Base-by-base conservation (phyloP, 2,113 vertebrate genomes). In the Lophochroa leadbeateri region DNA sequence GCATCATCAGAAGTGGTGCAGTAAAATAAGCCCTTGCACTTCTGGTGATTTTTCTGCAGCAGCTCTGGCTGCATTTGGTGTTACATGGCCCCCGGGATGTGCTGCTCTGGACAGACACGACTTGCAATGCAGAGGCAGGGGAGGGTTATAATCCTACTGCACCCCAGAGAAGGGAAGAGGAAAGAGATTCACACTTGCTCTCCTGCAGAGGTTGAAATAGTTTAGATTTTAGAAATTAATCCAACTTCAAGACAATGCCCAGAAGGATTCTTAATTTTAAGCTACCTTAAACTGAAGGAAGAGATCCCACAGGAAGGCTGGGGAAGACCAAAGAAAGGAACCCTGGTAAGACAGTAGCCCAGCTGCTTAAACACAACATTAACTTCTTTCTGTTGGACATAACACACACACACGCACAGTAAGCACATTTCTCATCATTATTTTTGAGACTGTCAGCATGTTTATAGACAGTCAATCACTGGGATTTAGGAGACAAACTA, bases 51-150 rank as follows among this genome's bases (percentile, higher is more conserved):
- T 52, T 49, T 12, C 31, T n/a, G 25, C 28, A 23, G 21, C 29
- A 41, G 41, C 41, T 24, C 39, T 1, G 3, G 28, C 37, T 10
- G 33, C 7, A 3, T 25, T 72, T 1, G 25, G 37, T 16, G 44
- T 27, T 10, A 13, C 2, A 1, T 1, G 3, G 63, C 63, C 47
- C 33, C 0, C 0, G 46, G 79, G 67, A 44, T 0, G 18, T 2
- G n/a, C n/a, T 35, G 88, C 58, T 31, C 35, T 3, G 58, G 15
- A 57, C 1, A 6, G 43, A 37, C n/a, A 24, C 1, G 1, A 0
- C 4, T 50, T 0, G 13, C 14, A n/a, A 5, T 0, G 29, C 25
- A 28, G 49, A 31, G 52, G 15, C 50, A 52, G 27, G 13, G 46
- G 23, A 33, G 47, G 20, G 64, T n/a, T 10, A 17, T 46, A 44